These are phyloP conservation scores for Sinopyrophorus schimmeli DNA, from an alignment of 2,888 invertebrate species.

Conservation along the genomic window DNA sequence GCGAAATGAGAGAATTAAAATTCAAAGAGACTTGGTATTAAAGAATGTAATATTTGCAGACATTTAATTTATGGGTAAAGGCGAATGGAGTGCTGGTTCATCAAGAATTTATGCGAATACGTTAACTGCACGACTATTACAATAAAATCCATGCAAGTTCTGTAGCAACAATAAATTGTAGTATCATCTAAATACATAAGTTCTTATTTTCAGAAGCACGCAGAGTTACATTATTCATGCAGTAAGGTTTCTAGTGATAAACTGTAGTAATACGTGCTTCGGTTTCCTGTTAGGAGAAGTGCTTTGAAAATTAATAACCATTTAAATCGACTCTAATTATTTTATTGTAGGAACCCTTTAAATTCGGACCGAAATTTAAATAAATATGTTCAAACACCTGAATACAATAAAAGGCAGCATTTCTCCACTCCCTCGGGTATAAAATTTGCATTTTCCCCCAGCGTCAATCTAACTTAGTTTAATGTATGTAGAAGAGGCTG, in stretches of 20 bases:
- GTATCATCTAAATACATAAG: conserved; percentile 8
- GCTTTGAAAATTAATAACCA: conserved; percentile 15
- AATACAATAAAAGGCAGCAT: conserved; percentile 36
- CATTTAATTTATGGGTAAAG: no score
- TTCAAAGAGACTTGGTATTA: no score
- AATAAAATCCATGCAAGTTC: no score
- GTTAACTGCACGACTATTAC: no score
- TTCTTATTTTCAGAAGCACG: conserved; percentile 6
- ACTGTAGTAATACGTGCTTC: conserved; percentile 15
- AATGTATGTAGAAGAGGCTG: conserved; percentile 36
- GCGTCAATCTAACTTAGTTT: conserved; percentile 40
- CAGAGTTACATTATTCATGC: conserved; percentile 11
- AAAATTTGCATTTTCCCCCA: conserved; percentile 39
- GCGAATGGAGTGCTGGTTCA: no score
- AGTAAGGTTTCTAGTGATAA: conserved; percentile 14
- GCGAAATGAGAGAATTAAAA: no score
- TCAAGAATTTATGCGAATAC: no score
- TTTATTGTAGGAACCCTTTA: conserved; percentile 16
- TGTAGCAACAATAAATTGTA: conserved; percentile 4
- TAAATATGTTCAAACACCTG: conserved; percentile 38
- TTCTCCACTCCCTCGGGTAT: conserved; percentile 29
- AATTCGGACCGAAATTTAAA: conserved; percentile 25
- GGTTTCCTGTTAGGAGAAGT: conserved; percentile 6
- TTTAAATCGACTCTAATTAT: conserved; percentile 15
- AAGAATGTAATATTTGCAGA: no score